Conservation (phyloP, 2,113 vertebrate species). For the Rynchops niger region DNA sequence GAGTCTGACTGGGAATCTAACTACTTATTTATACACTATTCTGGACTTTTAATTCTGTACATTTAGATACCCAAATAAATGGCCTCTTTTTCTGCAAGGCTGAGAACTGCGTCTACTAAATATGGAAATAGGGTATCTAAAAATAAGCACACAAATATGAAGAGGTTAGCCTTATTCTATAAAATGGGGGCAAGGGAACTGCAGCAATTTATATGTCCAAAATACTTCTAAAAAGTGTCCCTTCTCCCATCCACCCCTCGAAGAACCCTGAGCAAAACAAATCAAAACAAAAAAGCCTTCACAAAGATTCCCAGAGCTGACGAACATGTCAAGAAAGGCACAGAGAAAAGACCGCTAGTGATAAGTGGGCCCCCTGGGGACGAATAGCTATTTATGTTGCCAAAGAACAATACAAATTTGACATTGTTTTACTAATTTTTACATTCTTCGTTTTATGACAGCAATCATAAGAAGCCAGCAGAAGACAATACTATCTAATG, state of each 20-base stretch:
- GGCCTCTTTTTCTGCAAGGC: neutral
- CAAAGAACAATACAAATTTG: neutral
- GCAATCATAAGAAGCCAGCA: neutral
- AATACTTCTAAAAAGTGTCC: neutral
- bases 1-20: neutral
- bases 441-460: neutral
- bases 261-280: neutral
- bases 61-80: conserved; percentile 13
- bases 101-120: conserved; percentile 27
- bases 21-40: neutral
- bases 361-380: neutral
- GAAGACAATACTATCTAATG: conserved; percentile 41
- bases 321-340: neutral
- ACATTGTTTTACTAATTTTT: conserved; percentile 3
- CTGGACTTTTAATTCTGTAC: neutral
- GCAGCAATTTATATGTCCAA: neutral
- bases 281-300: neutral
- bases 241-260: neutral
- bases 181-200: neutral
- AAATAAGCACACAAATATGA: conserved; percentile 23
- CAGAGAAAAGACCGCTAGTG: neutral
- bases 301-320: neutral
- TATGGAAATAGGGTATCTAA: conserved; percentile 45
- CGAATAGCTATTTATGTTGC: neutral
- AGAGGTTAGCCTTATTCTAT: neutral